Conservation (phyloP, 2,888 invertebrate species). For the Macaria notata region DNA sequence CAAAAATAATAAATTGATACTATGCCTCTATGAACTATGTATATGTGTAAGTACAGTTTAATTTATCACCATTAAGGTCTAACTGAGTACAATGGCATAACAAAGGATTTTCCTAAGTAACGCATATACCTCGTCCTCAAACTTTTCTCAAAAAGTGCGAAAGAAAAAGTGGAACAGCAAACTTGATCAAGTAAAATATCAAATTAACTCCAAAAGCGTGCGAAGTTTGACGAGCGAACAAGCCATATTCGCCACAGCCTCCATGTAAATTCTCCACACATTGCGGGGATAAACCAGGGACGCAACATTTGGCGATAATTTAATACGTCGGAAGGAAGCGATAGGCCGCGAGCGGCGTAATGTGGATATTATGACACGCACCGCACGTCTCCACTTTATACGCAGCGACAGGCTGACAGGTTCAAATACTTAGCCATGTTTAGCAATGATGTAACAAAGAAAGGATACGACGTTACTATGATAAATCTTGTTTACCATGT, state of each 20-base stretch:
- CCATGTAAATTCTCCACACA: constrained; percentile 25
- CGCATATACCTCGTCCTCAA: neutral
- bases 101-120: neutral
- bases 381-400: constrained; percentile 22
- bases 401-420: constrained; percentile 18
- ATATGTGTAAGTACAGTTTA: too few relatives aligned
- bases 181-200: neutral
- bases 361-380: constrained; percentile 33
- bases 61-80: too few relatives aligned
- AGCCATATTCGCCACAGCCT: constrained; percentile 4
- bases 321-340: constrained; percentile 62
- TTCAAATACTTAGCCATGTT: constrained; percentile 18
- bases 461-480: too few relatives aligned
- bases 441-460: neutral
- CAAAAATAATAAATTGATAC: too few relatives aligned
- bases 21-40: too few relatives aligned
- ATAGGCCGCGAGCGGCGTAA: constrained; percentile 42
- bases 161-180: neutral
- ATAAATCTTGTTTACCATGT: too few relatives aligned
- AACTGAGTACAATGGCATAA: too few relatives aligned
- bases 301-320: constrained; percentile 69
- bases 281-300: constrained; percentile 54
- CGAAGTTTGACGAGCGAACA: neutral
- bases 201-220: neutral
- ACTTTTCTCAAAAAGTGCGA: too few relatives aligned